Base-by-base conservation (phyloP, 37 sponge, comb jelly and placozoan genomes). In the Halichondria panicea region DNA sequence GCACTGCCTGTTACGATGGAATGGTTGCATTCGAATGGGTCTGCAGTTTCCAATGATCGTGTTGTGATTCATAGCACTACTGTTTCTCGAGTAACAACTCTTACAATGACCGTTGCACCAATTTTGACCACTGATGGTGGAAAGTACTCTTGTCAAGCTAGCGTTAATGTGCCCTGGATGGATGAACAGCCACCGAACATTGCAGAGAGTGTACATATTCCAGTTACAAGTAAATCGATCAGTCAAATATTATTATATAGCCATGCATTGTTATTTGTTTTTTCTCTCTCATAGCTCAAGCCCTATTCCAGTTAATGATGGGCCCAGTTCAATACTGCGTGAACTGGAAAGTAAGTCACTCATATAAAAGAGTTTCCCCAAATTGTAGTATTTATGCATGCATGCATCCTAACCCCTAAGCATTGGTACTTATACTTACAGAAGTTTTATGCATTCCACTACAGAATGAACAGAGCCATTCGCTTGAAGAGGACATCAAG, bases 81-180 rank as follows among this genome's bases (percentile, higher is more conserved):
- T n/a, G 27, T 7, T n/a, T 21, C 25, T 24, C 7, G 6, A 11
- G 28, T 66, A 11, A 66, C 68, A 3, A 66, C 44, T 22, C 6
- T 11, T 22, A 38, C 68, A 1, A 42, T 66, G 43, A 66, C 43
- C 39, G 18, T 66, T 22, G 11, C 13, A 3, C 42, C 43, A 21
- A 3, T 66, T 21, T 27, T 38, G 22, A 21, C 42, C 9, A 2
- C 22, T 42, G 43, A 66, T 33, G 68, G 68, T 42, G 68, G 68
- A 27, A 22, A 18, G 42, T 66, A 66, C 44, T 42, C 68, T 22
- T 66, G 68, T 39, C 4, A 11, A 27, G 68, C 68, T 1, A 24
- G 22, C 19, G 44, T 66, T 43, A 66, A 15, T 38, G 42, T 66
- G 27, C 68, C 68, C 19, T 38, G 44, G 44, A 40, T 66, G 68